Evolutionary conservation across 1,140 invertebrate genomes (phyloP), one percentile per base, ranked within the genome.

Genomic region (Pseudomyrmex gracilis): DNA sequence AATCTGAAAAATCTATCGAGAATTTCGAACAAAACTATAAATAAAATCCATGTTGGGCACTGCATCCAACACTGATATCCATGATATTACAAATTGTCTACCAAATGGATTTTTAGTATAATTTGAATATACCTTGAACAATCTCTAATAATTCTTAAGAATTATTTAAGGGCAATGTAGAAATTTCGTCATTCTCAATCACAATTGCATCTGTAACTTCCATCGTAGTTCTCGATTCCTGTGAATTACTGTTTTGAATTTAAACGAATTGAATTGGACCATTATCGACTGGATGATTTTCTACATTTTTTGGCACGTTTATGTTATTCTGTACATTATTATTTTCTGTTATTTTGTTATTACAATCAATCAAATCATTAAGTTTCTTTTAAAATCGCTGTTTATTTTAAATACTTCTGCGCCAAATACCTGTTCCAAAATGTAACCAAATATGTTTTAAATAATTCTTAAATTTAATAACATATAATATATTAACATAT

Each of bases 351-450:
- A 73, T 58, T 58, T 57, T 57, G 45, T 73, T 17, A 73, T 73
- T 73, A 58, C 57, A 73, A 53, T 73, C 34, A 45, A 45, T 58
- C n/a, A n/a, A n/a, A n/a, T n/a, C n/a, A 45, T 58, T 45, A 47
- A 4, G 3, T 0, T 12, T 70, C 15, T 55, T 55, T n/a, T 70
- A 51, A 2, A 17, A 73, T 20, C n/a, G 15, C 15, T 71, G 53
- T 71, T n/a, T 73, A 53, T 73, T 58, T 73, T 7, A 15, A 73
- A 73, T 24, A 73, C 17, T 57, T 57, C 12, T 8, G 53, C 0
- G 10, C 9, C 9, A 73, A 73, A 73, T 57, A 73, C 57, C 34
- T 71, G 45, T 47, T n/a, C n/a, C n/a, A 17, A 73, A 73, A 73
- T n/a, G n/a, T n/a, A n/a, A n/a, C n/a, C 13, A 73, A 73, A 70